Base-by-base conservation (phyloP, 2,888 invertebrate genomes). In the Drosophila falleni region DNA sequence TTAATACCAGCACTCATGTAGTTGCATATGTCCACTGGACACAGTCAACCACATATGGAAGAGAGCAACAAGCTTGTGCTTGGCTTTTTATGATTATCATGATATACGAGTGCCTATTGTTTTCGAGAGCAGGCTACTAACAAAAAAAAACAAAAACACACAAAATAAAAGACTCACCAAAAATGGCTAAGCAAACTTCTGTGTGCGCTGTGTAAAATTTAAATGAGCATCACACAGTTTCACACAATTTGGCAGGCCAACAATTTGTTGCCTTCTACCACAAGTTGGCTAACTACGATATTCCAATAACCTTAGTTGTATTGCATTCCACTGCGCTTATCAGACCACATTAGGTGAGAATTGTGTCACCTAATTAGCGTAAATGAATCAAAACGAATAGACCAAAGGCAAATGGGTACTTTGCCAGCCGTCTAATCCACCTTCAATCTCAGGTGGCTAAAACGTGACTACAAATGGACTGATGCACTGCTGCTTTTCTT, bases 281-380 rank as follows among this genome's bases (percentile, higher is more conserved):
- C 47, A 46, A 37, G 49, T 37, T 16, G 55, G 23, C 59, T 41
- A 61, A 68, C 68, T 64, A 54, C 58, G 51, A 23, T 69, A 55
- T 35, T 50, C 13, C 33, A 64, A 66, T 58, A 71, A 42, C 56
- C 53, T 10, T 23, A 54, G 39, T 39, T 16, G 50, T 64, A 62
- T 47, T 70, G 75, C 75, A 67, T 70, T 80, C 68, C 71, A 72
- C 47, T 47, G 50, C 31, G 83, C 73, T 87, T 86, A 86, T 86
- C 86, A 78, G 82, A 76, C 69, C 82, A 90, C 90, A 90, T 90
- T 90, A 90, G 89, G 90, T 91, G 91, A 90, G 91, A 91, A 91
- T 91, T 91, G 91, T 91, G 91, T 91, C 91, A 91, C 91, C 86
- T 91, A 91, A 91, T 91, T 91, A 91, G 89, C 91, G 86, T 90